These are phyloP conservation scores for Ibycter americanus DNA, from an alignment of 2,797 vertebrate genomes.

Conservation along the genomic window DNA sequence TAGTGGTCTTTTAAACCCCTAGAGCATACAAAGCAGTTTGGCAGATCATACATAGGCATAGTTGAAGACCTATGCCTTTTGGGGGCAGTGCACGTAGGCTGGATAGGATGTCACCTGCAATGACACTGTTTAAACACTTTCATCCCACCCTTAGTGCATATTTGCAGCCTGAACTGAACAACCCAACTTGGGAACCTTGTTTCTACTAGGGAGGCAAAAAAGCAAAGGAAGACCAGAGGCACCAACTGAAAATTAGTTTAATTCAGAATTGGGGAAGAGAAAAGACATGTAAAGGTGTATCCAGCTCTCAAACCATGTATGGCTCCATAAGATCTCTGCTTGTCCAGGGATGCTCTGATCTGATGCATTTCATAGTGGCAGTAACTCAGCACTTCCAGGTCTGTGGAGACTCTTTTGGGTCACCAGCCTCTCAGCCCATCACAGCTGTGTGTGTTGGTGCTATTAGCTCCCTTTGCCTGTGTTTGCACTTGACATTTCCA, in stretches of 20 bases:
- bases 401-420: background rate
- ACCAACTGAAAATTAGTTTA: background rate
- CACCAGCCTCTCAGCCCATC: background rate
- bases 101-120: background rate
- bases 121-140: background rate
- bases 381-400: background rate
- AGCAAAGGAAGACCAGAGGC: background rate
- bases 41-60: background rate
- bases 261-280: background rate
- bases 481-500: background rate
- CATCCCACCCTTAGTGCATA: background rate
- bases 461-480: background rate
- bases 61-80: background rate
- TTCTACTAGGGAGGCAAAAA: background rate
- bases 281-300: background rate
- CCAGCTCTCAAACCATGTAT: background rate
- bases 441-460: rapidly evolving
- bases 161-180: background rate
- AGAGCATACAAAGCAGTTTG: background rate
- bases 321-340: background rate
- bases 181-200: background rate
- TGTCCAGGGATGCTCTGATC: background rate
- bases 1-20: background rate
- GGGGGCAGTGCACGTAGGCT: background rate
- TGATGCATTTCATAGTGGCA: background rate